Conservation (phyloP, 1,140 invertebrate species). For the Drosophila ambigua region DNA sequence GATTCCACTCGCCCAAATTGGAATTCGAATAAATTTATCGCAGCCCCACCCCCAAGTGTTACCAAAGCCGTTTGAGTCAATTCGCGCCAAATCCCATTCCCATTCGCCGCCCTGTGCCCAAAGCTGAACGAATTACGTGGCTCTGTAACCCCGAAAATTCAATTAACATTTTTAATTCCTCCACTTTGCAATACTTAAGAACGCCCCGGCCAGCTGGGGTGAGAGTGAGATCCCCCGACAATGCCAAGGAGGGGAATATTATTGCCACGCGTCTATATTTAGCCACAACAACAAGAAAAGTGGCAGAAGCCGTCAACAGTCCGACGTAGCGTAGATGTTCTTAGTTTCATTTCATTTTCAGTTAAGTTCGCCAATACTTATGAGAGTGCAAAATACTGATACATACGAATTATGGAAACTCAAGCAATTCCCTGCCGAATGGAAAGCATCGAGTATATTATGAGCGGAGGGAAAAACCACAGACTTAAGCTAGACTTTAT, state of each 20-base stretch:
- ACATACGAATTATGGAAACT: too few relatives aligned
- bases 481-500: too few relatives aligned
- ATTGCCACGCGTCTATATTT: conserved; percentile 24
- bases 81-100: not conserved
- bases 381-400: too few relatives aligned
- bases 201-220: not conserved
- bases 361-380: too few relatives aligned
- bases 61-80: conserved; percentile 24
- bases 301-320: too few relatives aligned
- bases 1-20: conserved; percentile 31
- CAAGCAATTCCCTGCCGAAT: too few relatives aligned
- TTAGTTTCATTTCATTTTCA: too few relatives aligned
- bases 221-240: not conserved
- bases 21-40: conserved; percentile 11
- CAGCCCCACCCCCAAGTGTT: conserved; percentile 1
- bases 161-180: conserved; percentile 51
- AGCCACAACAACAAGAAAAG: conserved; percentile 1
- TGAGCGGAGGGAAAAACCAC: too few relatives aligned
- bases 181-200: conserved; percentile 37
- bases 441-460: too few relatives aligned
- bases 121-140: conserved; percentile 29
- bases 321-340: too few relatives aligned
- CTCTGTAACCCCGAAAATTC: conserved; percentile 25
- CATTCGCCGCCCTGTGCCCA: not conserved
- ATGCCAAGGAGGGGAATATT: conserved; percentile 16